Conservation (phyloP, 23 tunicate species). For the Ciona savignyi region DNA sequence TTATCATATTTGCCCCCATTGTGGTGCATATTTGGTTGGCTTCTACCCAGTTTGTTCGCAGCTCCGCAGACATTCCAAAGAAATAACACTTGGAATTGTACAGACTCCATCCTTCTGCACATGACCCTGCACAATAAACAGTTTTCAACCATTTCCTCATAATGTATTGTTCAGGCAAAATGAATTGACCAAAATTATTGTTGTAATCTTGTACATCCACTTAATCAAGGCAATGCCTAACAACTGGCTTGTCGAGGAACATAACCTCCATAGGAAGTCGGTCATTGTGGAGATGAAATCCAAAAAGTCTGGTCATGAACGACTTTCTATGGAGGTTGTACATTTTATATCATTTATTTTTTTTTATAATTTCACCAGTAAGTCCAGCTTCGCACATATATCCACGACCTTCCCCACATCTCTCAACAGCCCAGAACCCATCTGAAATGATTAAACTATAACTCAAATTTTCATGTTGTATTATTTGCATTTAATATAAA, state of each 20-base stretch:
- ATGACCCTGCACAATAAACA: conserved; percentile 44
- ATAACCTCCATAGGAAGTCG: neutral
- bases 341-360: conserved; percentile 1
- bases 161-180: neutral
- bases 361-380: conserved; percentile 14
- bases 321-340: neutral
- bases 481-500: too few relatives aligned
- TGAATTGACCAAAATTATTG: too few relatives aligned
- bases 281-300: neutral
- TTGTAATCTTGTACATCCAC: neutral
- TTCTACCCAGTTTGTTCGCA: conserved; percentile 60
- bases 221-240: neutral
- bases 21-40: conserved; percentile 51
- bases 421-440: too few relatives aligned
- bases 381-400: conserved; percentile 62
- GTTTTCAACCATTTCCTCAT: neutral
- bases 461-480: too few relatives aligned
- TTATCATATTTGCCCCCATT: conserved; percentile 62
- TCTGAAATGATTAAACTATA: too few relatives aligned
- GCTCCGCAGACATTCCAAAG: conserved; percentile 18
- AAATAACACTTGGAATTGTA: conserved; percentile 66
- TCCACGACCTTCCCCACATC: conserved; percentile 75
- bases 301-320: neutral
- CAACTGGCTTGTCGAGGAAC: too few relatives aligned
- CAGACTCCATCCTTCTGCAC: conserved; percentile 81